These are phyloP conservation scores for Carpatolechia fugitivella DNA, from an alignment of 2,888 invertebrate genomes.

Conservation along the genomic window DNA sequence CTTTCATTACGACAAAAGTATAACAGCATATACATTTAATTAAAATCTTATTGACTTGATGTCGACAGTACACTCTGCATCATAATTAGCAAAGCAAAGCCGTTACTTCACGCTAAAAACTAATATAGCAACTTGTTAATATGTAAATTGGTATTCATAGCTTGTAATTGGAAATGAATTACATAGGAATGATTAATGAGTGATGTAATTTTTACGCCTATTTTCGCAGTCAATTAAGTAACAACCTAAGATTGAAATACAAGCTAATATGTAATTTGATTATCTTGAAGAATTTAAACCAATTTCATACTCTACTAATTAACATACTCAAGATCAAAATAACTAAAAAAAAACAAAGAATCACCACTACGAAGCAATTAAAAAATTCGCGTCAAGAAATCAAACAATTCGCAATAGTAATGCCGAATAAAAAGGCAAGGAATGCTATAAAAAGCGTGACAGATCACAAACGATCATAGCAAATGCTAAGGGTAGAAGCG, in stretches of 20 bases:
- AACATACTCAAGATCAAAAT: no score
- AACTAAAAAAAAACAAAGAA: background rate
- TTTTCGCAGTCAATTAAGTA: conserved; percentile 2
- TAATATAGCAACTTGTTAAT: background rate
- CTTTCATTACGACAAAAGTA: no score
- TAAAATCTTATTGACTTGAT: background rate
- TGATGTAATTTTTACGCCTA: background rate
- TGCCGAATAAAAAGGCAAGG: background rate
- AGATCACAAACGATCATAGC: background rate
- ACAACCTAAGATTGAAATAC: background rate
- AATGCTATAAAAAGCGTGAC: conserved; percentile 1
- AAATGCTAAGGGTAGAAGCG: conserved; percentile 24
- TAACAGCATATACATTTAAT: no score
- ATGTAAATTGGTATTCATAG: background rate
- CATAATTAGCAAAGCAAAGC: background rate
- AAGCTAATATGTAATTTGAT: background rate
- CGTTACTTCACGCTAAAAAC: background rate
- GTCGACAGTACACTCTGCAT: background rate
- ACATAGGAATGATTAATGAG: conserved; percentile 2
- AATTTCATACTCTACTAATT: no score
- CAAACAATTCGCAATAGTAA: background rate
- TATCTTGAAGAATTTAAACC: background rate
- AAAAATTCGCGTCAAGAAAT: background rate
- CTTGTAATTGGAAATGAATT: conserved; percentile 1
- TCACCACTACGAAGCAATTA: background rate